Evolutionary conservation across 2,113 vertebrate genomes (phyloP), one percentile per base, ranked within the genome.

Genomic region (Etheostoma spectabile): DNA sequence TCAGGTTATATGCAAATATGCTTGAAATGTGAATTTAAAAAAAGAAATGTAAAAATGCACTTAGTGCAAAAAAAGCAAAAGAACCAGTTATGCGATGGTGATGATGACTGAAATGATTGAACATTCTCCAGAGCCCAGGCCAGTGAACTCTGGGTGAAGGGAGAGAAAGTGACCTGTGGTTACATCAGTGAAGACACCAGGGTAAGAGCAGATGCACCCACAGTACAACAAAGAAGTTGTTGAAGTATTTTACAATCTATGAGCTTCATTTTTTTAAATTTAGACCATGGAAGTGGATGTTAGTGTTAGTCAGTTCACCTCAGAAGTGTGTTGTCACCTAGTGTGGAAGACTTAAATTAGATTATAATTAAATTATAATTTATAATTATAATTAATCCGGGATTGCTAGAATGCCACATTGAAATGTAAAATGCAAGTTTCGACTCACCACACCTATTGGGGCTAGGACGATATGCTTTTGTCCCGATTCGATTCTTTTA

Each of bases 121-220:
- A 42, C 3, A 1, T 46, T 79, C 3, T 49, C 48, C 79, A 99
- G 98, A 93, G 97, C 98, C 0, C 98, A 99, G 91, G 97, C 97
- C 69, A 98, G 98, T 88, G 98, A 99, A 59, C 94, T 99, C 13
- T 99, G 98, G 98, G 97, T 99, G 10, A 99, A 98, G 91, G 98
- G 97, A 75, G 98, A 99, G 91, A 99, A 99, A 86, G 98, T 99
- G 83, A 99, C 98, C 30, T 99, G 98, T 92, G 98, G 98, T 21
- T 99, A 98, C 91, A 99, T 99, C 93, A 98, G 97, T 81, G 98
- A 99, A 90, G 97, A 99, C 70, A 97, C 97, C 0, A 94, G 98
- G 96, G 98, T 99, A 89, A 96, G 84, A 55, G 11, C 15, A 14
- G 35, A 30, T 46, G 1, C 18, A 59, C n/a, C 6, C 2, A 42